phyloP scores from a whole-genome alignment of 1,140 invertebrate genomes.

The Heliconius hermathena region DNA sequence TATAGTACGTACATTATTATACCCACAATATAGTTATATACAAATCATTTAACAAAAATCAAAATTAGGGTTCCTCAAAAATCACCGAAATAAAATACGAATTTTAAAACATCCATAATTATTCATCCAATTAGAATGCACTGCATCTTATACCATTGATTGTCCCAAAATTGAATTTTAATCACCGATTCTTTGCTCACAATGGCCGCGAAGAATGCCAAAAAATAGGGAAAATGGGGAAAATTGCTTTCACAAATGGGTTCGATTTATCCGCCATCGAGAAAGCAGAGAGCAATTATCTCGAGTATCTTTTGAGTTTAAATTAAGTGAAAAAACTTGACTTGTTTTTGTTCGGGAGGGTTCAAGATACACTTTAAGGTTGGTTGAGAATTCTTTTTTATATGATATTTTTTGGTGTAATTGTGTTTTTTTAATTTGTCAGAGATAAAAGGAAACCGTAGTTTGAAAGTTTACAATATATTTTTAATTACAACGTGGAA shows the following conservation, averaged over 20 bases:
- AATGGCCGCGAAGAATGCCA: constrained; percentile 71
- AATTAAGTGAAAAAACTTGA: constrained; percentile 80
- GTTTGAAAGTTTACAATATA: no score
- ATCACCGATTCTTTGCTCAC: constrained; percentile 77
- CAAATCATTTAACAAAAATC: background rate
- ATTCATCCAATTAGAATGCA: constrained; percentile 79
- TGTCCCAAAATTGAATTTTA: constrained; percentile 80
- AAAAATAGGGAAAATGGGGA: constrained; percentile 77
- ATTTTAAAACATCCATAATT: constrained; percentile 45
- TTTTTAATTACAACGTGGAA: no score
- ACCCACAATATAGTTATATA: background rate
- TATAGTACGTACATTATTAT: background rate
- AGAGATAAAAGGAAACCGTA: background rate
- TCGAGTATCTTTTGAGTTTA: constrained; percentile 81
- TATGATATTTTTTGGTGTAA: background rate
- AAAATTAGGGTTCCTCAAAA: background rate
- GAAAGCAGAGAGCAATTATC: constrained; percentile 76
- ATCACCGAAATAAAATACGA: constrained; percentile 2
- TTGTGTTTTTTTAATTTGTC: background rate
- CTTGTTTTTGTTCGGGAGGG: constrained; percentile 47
- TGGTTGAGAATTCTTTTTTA: background rate
- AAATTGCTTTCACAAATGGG: constrained; percentile 66
- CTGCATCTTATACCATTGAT: constrained; percentile 67
- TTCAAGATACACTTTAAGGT: constrained; percentile 14
- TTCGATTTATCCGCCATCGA: constrained; percentile 72